Percentiles rank a stretch among this genome's conserved stretches.
Evolutionary conservation across 1,140 invertebrate genomes (phyloP).

Genomic region (Scaptomyza graminum): DNA sequence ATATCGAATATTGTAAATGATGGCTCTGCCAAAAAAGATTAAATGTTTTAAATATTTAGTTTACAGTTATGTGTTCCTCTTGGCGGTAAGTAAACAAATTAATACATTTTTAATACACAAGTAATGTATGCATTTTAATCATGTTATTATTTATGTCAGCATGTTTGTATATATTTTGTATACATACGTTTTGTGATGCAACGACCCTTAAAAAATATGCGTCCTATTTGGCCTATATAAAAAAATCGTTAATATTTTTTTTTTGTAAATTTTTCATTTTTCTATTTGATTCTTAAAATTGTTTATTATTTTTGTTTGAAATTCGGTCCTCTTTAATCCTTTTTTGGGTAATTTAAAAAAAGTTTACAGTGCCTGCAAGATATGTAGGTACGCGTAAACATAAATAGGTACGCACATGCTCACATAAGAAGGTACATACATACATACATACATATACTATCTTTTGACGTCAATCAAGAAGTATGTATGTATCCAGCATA

Average conservation of each 20-base stretch:
- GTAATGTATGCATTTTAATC: constrained; percentile 2
- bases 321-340: neutral
- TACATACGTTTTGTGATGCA: neutral
- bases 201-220: neutral
- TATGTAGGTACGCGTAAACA: too few relatives aligned
- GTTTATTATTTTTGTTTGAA: neutral
- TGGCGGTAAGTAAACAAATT: constrained; percentile 74
- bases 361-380: too few relatives aligned
- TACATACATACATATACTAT: neutral
- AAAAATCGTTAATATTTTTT: too few relatives aligned
- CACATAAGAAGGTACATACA: neutral
- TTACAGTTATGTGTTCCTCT: constrained; percentile 83
- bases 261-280: neutral
- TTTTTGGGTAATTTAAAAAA: too few relatives aligned
- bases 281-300: too few relatives aligned
- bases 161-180: neutral
- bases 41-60: constrained; percentile 84
- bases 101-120: neutral
- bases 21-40: constrained; percentile 82
- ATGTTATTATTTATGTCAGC: constrained; percentile 2
- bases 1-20: constrained; percentile 38
- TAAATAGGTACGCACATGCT: too few relatives aligned
- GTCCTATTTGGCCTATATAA: neutral
- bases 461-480: too few relatives aligned
- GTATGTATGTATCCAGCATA: neutral